Evolutionary conservation across 1,140 invertebrate species (phyloP), one percentile per base, ranked within the genome.

Genomic region (Penaeus indicus): DNA sequence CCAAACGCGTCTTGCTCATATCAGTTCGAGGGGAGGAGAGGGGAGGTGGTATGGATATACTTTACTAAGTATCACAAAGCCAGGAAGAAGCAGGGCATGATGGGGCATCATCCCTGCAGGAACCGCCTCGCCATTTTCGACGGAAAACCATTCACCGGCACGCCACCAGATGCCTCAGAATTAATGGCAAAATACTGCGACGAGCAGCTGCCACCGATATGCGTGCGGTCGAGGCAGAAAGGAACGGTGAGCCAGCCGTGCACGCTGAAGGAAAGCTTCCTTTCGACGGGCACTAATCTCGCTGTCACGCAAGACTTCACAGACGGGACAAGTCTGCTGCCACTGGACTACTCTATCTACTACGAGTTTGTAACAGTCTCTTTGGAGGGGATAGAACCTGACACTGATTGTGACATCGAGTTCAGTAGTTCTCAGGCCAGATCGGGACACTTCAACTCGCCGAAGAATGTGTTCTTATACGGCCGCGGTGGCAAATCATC

Each of bases 11-110:
- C 92, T 18, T 92, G 92, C 81, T 67, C 89, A 4, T 92, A 92
- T 85, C 80, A 84, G 38, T 92, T 92, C 64, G 85, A 90, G 42
- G 92, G 92, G n/a, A 67, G 89, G 16, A 81, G 90, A 54, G 80
- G 90, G 77, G 92, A 92, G 84, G 82, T 90, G 13, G 88, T 92
- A 10, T 92, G 92, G 92, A 72, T 92, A 21, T 92, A 92, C 78
- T 92, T 92, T 64, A 89, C 92, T 22, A 91, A 91, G 79, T 91
- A 91, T 78, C 83, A 90, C 64, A 84, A 87, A 60, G 83, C 81
- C 19, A 27, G 85, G 8, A 84, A 84, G 54, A 80, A 79, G 38
- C 62, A 75, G 16, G 63, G 62, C 42, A 82, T 82, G 42, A 83
- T 89, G 27, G 87, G 72, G 69, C 77, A 91, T 82, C 54, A 69